Conservation (phyloP, 2,113 vertebrate genomes). For the Phasianus colchicus region DNA sequence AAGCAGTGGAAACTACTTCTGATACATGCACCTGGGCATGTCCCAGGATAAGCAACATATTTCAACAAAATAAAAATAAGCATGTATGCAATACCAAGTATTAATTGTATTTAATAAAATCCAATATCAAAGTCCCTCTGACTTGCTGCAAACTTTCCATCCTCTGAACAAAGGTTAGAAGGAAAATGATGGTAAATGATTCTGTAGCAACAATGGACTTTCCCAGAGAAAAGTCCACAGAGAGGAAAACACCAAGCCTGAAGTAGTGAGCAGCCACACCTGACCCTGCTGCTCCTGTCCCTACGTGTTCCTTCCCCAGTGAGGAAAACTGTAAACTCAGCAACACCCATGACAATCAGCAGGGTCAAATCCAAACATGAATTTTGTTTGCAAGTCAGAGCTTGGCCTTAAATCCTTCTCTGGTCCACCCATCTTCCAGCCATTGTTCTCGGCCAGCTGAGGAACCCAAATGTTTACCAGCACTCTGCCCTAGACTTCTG, state of each 20-base stretch:
- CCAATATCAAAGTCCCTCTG: neutral
- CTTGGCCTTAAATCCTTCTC: slow-evolving; percentile 46
- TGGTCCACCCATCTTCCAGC: slow-evolving; percentile 55
- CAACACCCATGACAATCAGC: slow-evolving; percentile 38
- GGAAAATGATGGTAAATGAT: slow-evolving; percentile 19
- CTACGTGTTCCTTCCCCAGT: slow-evolving; percentile 5
- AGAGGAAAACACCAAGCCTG: slow-evolving; percentile 16
- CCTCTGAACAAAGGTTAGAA: slow-evolving; percentile 11
- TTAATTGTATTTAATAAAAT: slow-evolving; percentile 20
- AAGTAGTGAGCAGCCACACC: neutral
- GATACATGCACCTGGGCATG: neutral
- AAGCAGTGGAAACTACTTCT: neutral
- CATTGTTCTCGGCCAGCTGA: slow-evolving; percentile 41
- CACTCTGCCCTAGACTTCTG: neutral
- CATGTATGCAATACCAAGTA: neutral
- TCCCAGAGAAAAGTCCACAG: slow-evolving; percentile 33
- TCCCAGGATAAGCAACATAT: neutral
- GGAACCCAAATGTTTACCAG: slow-evolving; percentile 18
- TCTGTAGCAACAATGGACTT: slow-evolving; percentile 39
- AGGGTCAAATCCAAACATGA: slow-evolving; percentile 64
- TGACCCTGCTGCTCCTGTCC: neutral
- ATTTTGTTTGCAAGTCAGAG: slow-evolving; percentile 61
- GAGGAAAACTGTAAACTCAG: slow-evolving; percentile 49
- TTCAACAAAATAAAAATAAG: slow-evolving; percentile 30
- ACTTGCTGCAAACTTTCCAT: neutral